Base-by-base conservation (phyloP, 2,797 vertebrate species). In the Clarias laeviceps region DNA sequence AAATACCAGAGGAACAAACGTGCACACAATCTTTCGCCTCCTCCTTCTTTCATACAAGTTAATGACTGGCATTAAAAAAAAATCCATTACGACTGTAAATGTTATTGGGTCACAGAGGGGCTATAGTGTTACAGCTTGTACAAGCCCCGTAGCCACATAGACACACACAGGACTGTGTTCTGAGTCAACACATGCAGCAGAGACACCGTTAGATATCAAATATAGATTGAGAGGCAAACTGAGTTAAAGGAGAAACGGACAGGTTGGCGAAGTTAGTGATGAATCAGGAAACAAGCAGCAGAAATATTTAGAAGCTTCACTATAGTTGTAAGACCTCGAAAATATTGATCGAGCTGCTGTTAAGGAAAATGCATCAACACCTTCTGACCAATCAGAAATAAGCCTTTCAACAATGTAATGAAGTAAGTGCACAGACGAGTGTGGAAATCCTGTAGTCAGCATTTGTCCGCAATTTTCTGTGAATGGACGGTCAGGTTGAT, bases 51-150 rank as follows among this genome's bases (percentile, higher is more conserved):
- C 92, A 90, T 92, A 90, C 80, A 82, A 94, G 93, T 96, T 96
- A 96, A 96, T 96, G 95, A 95, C 89, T 2, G 92, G 93, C 93
- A 95, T 92, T 96, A 95, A 96, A 96, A 96, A 96, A 93, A 96
- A 96, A 95, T 94, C 95, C 94, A 96, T 96, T 96, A 95, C 93
- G 94, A 94, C 95, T 94, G 94, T 95, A 96, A 96, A 96, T 95
- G 95, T 95, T 96, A 95, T 96, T 94, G 92, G 94, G 95, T 95
- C 94, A 94, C 92, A 59, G 90, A 92, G 93, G 93, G 93, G 90
- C 92, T 91, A 90, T 86, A 89, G 91, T 91, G 92, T 89, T 93
- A 91, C 90, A 89, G 91, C 92, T 89, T 89, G 90, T 85, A 86
- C 34, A 66, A 86, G 91, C 91, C 84, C 74, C 69, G 77, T 80